Evolutionary conservation across 23 tunicate genomes (phyloP).

Genomic region (Phallusia fumigata): DNA sequence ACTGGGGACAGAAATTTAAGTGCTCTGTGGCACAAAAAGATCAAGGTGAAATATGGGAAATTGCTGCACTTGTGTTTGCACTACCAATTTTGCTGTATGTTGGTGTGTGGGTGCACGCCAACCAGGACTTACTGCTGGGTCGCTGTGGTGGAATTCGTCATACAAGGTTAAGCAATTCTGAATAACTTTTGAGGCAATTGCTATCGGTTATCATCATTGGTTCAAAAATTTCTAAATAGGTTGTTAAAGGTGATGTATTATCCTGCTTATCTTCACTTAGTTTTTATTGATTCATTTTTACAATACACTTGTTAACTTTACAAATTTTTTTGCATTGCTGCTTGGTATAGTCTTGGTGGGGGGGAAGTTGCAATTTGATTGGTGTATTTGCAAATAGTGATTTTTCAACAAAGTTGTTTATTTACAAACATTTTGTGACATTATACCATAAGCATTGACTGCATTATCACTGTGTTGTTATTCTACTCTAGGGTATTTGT

Average conservation of each 20-base stretch:
- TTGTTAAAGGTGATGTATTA: too few species aligned
- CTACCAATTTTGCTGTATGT: conserved; percentile 54
- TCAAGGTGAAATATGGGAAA: conserved; percentile 44
- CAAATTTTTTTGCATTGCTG: too few species aligned
- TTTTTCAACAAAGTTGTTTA: too few species aligned
- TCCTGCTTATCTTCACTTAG: too few species aligned
- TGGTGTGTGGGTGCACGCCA: conserved; percentile 36
- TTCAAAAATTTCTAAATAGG: too few species aligned
- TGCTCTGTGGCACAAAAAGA: conserved; percentile 46
- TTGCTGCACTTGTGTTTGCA: conserved; percentile 36
- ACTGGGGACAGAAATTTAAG: conserved; percentile 50
- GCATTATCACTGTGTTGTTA: neutral
- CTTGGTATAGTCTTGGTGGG: too few species aligned
- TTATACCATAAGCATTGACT: neutral
- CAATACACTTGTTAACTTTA: too few species aligned
- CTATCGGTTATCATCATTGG: too few species aligned
- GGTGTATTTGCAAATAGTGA: too few species aligned
- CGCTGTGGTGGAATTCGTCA: neutral
- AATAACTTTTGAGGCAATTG: neutral
- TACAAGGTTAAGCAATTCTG: neutral
- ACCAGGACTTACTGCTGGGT: conserved; percentile 1
- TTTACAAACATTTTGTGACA: too few species aligned
- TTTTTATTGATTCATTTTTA: too few species aligned
- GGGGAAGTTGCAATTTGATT: too few species aligned
- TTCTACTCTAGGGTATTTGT: neutral